These are phyloP conservation scores for Apocheima hispidaria DNA, from an alignment of 2,888 invertebrate species.

Conservation along the genomic window DNA sequence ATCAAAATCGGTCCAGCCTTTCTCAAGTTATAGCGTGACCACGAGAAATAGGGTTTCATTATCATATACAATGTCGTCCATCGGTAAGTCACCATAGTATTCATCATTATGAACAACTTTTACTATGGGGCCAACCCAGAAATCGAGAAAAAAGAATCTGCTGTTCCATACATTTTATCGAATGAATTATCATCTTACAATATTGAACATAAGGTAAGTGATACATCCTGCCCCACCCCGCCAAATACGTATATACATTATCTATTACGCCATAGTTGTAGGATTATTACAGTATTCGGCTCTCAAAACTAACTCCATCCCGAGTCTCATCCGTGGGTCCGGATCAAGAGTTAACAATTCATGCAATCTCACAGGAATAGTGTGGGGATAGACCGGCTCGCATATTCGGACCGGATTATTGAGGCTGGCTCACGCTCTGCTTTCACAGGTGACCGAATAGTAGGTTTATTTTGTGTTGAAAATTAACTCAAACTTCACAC, in stretches of 20 bases:
- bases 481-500: neutral
- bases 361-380: conserved; percentile 38
- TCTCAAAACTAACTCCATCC: conserved; percentile 23
- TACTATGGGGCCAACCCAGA: no score
- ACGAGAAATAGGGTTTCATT: no score
- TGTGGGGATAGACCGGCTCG: conserved; percentile 21
- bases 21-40: no score
- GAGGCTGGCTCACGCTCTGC: neutral
- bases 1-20: no score
- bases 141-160: no score
- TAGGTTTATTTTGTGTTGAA: neutral
- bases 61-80: no score
- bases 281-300: conserved; percentile 3
- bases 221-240: neutral
- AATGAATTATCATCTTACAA: no score
- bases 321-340: conserved; percentile 12
- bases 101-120: no score
- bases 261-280: conserved; percentile 6
- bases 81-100: no score
- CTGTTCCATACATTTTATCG: no score
- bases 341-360: conserved; percentile 43
- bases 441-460: neutral
- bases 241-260: conserved; percentile 4
- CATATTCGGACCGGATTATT: conserved; percentile 25
- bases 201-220: no score